Evolutionary conservation across 2,888 invertebrate species (phyloP).

Genomic region (Drosophila eohydei): DNA sequence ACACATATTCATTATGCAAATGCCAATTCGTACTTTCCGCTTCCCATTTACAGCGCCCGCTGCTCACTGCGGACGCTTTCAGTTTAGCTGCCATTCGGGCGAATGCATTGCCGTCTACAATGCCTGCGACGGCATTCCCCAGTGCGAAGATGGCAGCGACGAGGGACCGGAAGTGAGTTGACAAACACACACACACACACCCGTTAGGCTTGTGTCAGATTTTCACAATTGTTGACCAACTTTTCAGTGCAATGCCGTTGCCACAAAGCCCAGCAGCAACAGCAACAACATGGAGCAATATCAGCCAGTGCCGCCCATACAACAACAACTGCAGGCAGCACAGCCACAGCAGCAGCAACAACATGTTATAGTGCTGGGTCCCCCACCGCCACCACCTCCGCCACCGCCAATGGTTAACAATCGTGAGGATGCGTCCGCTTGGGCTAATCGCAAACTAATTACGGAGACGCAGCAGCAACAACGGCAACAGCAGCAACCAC

Average conservation of each 20-base stretch:
- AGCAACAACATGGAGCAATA: conserved; percentile 60
- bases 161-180: conserved; percentile 91
- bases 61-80: conserved; percentile 90
- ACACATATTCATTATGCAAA: conserved; percentile 34
- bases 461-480: conserved; percentile 67
- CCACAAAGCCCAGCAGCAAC: conserved; percentile 41
- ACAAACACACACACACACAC: background rate
- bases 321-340: conserved; percentile 60
- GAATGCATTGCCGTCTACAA: conserved; percentile 98
- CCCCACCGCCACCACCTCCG: conserved; percentile 69
- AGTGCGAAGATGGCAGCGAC: conserved; percentile 96
- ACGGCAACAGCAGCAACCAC: conserved; percentile 31
- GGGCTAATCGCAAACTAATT: conserved; percentile 82
- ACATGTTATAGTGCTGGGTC: conserved; percentile 62
- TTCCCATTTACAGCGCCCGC: conserved; percentile 39
- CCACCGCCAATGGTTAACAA: conserved; percentile 76
- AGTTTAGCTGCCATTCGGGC: conserved; percentile 94
- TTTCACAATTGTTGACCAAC: conserved; percentile 27
- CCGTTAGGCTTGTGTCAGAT: background rate
- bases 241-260: conserved; percentile 77
- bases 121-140: conserved; percentile 96
- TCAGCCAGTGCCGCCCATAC: conserved; percentile 57
- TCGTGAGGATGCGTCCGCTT: conserved; percentile 83
- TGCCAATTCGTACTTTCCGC: conserved; percentile 34
- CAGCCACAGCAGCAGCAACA: conserved; percentile 43